Conservation (phyloP, 1,140 invertebrate genomes). For the Leptinotarsa defecta region DNA sequence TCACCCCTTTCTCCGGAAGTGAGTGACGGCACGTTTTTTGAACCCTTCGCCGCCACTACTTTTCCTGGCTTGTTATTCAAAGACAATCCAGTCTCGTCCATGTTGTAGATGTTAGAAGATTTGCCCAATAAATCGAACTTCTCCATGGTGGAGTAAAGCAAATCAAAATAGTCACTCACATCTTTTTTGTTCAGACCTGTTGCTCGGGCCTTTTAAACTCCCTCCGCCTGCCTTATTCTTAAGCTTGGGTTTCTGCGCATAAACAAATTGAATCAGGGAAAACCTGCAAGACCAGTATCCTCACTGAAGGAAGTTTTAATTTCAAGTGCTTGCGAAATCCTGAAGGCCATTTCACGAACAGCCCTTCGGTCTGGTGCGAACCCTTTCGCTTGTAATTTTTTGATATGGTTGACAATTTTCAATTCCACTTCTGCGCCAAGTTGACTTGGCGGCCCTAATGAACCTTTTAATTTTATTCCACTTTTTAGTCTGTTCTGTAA, state of each 20-base stretch:
- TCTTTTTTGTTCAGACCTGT: slow-evolving; percentile 48
- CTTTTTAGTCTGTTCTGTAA: too few relatives aligned
- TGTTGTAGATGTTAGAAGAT: not conserved
- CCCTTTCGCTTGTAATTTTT: too few relatives aligned
- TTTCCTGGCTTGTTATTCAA: slow-evolving; percentile 50
- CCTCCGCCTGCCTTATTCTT: slow-evolving; percentile 51
- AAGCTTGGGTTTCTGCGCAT: slow-evolving; percentile 48
- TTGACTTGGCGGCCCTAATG: too few relatives aligned
- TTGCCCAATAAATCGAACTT: not conserved
- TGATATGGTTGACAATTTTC: too few relatives aligned
- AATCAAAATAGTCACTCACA: not conserved
- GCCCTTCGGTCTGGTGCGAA: too few relatives aligned
- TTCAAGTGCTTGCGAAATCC: too few relatives aligned
- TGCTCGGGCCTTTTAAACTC: slow-evolving; percentile 51
- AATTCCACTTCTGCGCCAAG: too few relatives aligned
- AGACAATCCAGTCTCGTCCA: slow-evolving; percentile 34
- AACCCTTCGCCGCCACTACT: slow-evolving; percentile 53
- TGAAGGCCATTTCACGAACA: too few relatives aligned
- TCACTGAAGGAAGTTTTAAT: too few relatives aligned
- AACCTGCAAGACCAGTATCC: too few relatives aligned
- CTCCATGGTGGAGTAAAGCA: not conserved
- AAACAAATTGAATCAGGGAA: too few relatives aligned
- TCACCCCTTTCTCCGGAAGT: slow-evolving; percentile 23
- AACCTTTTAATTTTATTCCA: too few relatives aligned
- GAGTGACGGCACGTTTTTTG: slow-evolving; percentile 43